phyloP scores from a whole-genome alignment of 23 tunicate species.

The Aplidium turbinatum region DNA sequence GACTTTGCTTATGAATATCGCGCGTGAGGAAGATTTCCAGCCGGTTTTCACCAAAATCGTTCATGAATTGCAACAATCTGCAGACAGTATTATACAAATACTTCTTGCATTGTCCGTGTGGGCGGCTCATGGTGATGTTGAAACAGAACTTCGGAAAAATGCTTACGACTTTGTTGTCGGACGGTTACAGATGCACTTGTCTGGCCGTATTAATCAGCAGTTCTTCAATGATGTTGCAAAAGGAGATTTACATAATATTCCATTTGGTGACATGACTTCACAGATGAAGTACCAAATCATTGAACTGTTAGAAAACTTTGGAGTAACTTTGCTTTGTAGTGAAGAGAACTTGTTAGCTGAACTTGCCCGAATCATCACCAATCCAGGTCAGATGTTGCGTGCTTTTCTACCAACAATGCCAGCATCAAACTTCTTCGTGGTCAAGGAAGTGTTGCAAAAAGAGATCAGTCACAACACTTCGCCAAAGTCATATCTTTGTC shows the following conservation, averaged over 20 bases:
- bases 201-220: slow-evolving; percentile 13
- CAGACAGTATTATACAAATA: slow-evolving; percentile 32
- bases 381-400: slow-evolving; percentile 11
- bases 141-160: not conserved
- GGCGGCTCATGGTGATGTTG: slow-evolving; percentile 14
- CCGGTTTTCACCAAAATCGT: slow-evolving; percentile 2
- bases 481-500: slow-evolving; percentile 58
- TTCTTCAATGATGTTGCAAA: slow-evolving; percentile 3
- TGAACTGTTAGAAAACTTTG: slow-evolving; percentile 15
- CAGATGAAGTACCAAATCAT: slow-evolving; percentile 15
- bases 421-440: slow-evolving; percentile 30
- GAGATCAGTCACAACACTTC: slow-evolving; percentile 17
- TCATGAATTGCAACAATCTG: slow-evolving; percentile 22
- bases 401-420: slow-evolving; percentile 61
- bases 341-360: slow-evolving; percentile 13
- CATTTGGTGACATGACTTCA: not conserved
- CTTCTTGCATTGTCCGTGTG: slow-evolving; percentile 47
- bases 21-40: not conserved
- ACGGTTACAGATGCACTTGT: slow-evolving; percentile 15
- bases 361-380: slow-evolving; percentile 3
- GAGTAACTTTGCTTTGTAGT: slow-evolving; percentile 15
- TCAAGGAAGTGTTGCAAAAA: slow-evolving; percentile 31
- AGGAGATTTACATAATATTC: not conserved
- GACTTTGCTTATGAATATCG: slow-evolving; percentile 12
- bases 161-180: slow-evolving; percentile 7